Percentiles rank a stretch among this genome's conserved stretches.
Evolutionary conservation across 2,113 vertebrate species (phyloP).

Genomic region (Callopanchax toddi): DNA sequence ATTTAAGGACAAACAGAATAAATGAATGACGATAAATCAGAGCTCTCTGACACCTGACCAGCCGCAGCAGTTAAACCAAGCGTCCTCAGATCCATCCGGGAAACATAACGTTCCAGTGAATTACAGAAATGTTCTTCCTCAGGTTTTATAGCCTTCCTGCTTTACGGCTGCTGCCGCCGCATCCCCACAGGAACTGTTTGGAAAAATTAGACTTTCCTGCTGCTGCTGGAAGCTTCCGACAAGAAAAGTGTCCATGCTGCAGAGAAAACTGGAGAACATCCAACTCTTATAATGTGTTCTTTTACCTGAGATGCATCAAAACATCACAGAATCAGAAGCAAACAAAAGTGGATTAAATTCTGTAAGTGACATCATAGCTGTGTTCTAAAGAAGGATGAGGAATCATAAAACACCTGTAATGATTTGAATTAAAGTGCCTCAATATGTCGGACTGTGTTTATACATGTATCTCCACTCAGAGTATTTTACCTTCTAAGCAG

Average conservation of each 20-base stretch:
- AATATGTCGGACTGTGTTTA: neutral
- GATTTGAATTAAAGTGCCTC: too few relatives aligned
- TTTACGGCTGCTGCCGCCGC: slow-evolving; percentile 39
- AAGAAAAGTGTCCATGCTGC: neutral
- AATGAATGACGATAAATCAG: slow-evolving; percentile 43
- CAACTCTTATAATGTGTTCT: too few relatives aligned
- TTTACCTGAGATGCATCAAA: too few relatives aligned
- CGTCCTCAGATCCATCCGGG: slow-evolving; percentile 30
- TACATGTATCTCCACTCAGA: neutral
- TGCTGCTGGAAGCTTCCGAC: slow-evolving; percentile 8
- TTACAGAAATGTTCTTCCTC: slow-evolving; percentile 58
- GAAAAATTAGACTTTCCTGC: slow-evolving; percentile 35
- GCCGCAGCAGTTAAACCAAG: slow-evolving; percentile 22
- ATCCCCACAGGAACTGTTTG: slow-evolving; percentile 47
- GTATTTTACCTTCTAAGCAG: neutral
- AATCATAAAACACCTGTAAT: too few relatives aligned
- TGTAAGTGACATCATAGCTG: too few relatives aligned
- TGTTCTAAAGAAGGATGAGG: neutral
- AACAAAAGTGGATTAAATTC: too few relatives aligned
- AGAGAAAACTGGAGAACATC: too few relatives aligned
- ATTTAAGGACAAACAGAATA: slow-evolving; percentile 37
- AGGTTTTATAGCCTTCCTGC: slow-evolving; percentile 35
- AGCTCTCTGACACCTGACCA: slow-evolving; percentile 6
- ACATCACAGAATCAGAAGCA: too few relatives aligned
- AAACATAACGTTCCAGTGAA: slow-evolving; percentile 58